Conservation (phyloP, 2,888 invertebrate genomes). For the Subacronicta megacephala region DNA sequence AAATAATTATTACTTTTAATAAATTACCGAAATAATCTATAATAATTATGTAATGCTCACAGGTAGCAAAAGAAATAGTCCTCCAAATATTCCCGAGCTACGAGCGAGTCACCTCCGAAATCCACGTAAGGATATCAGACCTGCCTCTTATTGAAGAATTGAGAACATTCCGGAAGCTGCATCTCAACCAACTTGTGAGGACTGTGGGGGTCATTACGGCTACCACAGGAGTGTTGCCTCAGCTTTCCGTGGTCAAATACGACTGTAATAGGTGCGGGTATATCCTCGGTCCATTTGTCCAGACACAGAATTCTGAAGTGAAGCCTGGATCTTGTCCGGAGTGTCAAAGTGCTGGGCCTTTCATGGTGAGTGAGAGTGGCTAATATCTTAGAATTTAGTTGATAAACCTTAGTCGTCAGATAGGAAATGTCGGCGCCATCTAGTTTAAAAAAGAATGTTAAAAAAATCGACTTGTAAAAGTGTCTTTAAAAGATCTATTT, state of each 20-base stretch:
- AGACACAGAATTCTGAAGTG: constrained; percentile 97
- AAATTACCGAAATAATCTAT: not conserved
- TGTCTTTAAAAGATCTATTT: too few relatives aligned
- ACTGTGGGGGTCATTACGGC: constrained; percentile 97
- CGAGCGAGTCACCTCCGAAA: constrained; percentile 97
- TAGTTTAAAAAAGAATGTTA: too few relatives aligned
- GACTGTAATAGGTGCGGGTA: constrained; percentile 99
- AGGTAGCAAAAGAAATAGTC: constrained; percentile 96
- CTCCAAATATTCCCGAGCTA: constrained; percentile 98
- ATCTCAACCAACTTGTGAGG: constrained; percentile 98
- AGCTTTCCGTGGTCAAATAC: constrained; percentile 98
- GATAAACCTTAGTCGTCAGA: too few relatives aligned
- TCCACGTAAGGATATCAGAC: constrained; percentile 98
- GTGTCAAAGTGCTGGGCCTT: constrained; percentile 98
- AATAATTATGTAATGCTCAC: constrained; percentile 12
- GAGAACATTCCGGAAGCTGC: constrained; percentile 96
- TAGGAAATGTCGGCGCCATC: too few relatives aligned
- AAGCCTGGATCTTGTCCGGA: constrained; percentile 99
- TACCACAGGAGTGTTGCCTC: constrained; percentile 98
- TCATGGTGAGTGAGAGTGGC: constrained; percentile 90
- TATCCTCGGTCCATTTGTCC: constrained; percentile 98
- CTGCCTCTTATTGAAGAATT: constrained; percentile 98
- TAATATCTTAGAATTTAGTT: too few relatives aligned
- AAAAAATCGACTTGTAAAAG: too few relatives aligned
- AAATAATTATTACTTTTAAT: too few relatives aligned